Percentiles rank a stretch among this genome's conserved stretches.
phyloP scores from a whole-genome alignment of 2,888 invertebrate species.

The Nysson spinosus region DNA sequence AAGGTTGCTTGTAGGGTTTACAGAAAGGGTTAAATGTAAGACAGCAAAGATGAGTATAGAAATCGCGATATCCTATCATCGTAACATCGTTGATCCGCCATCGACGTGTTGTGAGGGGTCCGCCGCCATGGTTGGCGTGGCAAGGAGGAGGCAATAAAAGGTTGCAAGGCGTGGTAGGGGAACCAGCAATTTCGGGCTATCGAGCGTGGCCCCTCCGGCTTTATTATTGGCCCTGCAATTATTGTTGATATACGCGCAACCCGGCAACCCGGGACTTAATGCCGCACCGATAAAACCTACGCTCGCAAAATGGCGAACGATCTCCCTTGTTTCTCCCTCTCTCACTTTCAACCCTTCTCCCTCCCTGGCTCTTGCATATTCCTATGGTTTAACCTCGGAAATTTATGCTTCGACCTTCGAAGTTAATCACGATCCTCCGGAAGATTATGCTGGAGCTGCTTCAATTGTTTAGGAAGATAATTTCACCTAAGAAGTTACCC shows the following conservation, averaged over 20 bases:
- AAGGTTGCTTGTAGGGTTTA: too few relatives aligned
- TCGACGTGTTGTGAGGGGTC: slow-evolving; percentile 62
- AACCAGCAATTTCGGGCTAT: slow-evolving; percentile 78
- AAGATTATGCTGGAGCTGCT: too few relatives aligned
- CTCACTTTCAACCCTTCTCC: slow-evolving; percentile 10
- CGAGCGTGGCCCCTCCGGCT: slow-evolving; percentile 75
- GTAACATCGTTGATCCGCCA: slow-evolving; percentile 75
- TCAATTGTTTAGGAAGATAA: too few relatives aligned
- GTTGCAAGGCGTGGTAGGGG: slow-evolving; percentile 67
- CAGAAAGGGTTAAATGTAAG: background rate
- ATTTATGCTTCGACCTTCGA: background rate
- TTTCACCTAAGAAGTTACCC: too few relatives aligned
- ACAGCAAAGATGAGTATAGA: background rate
- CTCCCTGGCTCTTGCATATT: background rate
- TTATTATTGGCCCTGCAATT: slow-evolving; percentile 77
- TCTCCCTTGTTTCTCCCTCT: slow-evolving; percentile 25
- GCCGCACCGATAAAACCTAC: slow-evolving; percentile 68
- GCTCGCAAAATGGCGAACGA: slow-evolving; percentile 70
- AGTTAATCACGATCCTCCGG: too few relatives aligned
- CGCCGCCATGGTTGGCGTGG: slow-evolving; percentile 62
- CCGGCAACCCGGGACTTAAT: slow-evolving; percentile 63
- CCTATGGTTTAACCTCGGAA: background rate
- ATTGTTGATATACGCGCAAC: slow-evolving; percentile 76
- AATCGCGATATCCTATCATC: slow-evolving; percentile 40
- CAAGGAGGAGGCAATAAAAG: slow-evolving; percentile 61